These are phyloP conservation scores for Coregonus ussuriensis DNA, from an alignment of 2,797 vertebrate species.

Conservation along the genomic window DNA sequence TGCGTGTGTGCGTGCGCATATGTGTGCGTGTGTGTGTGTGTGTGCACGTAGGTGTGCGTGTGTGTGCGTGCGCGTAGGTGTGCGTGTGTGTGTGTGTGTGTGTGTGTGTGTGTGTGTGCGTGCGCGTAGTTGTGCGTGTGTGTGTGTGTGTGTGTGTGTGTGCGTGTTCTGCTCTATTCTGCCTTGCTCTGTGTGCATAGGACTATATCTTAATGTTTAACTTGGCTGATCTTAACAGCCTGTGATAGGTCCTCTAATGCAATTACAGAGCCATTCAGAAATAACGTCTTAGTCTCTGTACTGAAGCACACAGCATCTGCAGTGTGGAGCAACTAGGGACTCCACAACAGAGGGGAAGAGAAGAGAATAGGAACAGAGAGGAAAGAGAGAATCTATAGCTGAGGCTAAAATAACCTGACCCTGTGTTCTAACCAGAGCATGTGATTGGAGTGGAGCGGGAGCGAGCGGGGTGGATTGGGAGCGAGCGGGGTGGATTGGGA, in stretches of 20 bases:
- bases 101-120: not conserved
- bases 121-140: not conserved
- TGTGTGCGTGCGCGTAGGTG: not conserved
- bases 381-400: not conserved
- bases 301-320: not conserved
- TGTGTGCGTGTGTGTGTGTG: not conserved
- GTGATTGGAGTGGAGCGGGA: no score
- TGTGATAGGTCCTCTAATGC: conserved; percentile 14
- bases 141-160: conserved; percentile 2
- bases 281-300: not conserved
- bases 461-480: no score
- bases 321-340: not conserved
- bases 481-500: no score
- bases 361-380: not conserved
- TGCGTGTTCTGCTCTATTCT: not conserved
- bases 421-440: not conserved
- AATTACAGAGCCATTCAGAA: conserved; percentile 7
- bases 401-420: not conserved
- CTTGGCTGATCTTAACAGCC: conserved; percentile 5
- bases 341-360: not conserved
- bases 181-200: not conserved
- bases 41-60: not conserved
- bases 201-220: not conserved
- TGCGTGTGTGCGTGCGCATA: conserved; percentile 5
- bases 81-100: not conserved